These are phyloP conservation scores for Gopherus flavomarginatus DNA, from an alignment of 2,113 vertebrate genomes.

Conservation along the genomic window DNA sequence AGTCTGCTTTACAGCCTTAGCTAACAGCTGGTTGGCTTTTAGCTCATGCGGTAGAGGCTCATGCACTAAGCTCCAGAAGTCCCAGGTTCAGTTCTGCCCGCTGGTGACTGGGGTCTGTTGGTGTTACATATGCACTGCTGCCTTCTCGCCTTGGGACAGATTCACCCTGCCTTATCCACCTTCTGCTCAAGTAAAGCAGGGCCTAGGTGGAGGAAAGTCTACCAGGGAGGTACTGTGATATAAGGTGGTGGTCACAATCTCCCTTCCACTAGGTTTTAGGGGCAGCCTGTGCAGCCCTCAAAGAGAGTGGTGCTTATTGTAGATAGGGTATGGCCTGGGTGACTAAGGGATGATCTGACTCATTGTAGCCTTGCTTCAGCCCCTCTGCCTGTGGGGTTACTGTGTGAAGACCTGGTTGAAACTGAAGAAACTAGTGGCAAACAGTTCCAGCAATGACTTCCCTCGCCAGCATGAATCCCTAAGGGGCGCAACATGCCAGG, in stretches of 20 bases:
- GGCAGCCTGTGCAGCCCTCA: not conserved
- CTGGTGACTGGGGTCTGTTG: no score
- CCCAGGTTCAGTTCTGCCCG: no score
- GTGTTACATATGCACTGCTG: not conserved
- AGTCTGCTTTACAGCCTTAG: no score
- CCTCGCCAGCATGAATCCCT: slow-evolving; percentile 54
- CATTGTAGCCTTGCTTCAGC: not conserved
- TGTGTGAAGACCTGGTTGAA: not conserved
- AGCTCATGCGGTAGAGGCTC: no score
- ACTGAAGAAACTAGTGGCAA: not conserved
- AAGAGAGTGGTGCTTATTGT: not conserved
- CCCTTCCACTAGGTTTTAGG: not conserved
- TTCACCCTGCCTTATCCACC: not conserved
- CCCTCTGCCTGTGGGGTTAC: not conserved
- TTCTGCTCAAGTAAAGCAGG: not conserved
- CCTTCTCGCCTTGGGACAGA: not conserved
- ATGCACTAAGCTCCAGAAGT: no score
- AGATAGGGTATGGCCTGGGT: not conserved
- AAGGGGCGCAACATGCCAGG: slow-evolving; percentile 62
- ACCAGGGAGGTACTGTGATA: not conserved
- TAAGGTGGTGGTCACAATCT: slow-evolving; percentile 37
- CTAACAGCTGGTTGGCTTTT: no score
- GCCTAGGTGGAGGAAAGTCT: not conserved
- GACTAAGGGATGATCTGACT: slow-evolving; percentile 6
- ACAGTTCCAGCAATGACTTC: slow-evolving; percentile 37